These are phyloP conservation scores for Salvator merianae DNA, from an alignment of 2,113 vertebrate species.

Conservation along the genomic window DNA sequence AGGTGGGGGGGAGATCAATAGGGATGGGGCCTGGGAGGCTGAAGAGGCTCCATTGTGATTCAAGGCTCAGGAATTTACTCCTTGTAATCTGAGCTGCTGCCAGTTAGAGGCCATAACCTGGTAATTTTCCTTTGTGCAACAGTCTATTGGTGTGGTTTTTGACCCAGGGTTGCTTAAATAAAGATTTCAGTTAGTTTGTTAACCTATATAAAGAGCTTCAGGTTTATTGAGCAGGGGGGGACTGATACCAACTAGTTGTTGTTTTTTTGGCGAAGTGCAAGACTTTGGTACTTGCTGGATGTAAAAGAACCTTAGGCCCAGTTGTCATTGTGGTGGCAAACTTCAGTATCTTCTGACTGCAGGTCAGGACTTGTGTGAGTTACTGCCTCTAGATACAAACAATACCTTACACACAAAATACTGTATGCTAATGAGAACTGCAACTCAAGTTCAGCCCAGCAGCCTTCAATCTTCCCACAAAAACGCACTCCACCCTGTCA, in stretches of 20 bases:
- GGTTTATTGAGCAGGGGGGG: background rate
- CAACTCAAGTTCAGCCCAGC: background rate
- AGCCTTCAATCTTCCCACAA: constrained; percentile 8
- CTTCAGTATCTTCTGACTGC: background rate
- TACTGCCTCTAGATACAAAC: background rate
- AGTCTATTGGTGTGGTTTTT: background rate
- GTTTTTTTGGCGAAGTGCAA: background rate
- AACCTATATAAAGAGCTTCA: background rate
- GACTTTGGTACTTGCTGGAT: background rate
- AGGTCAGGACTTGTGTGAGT: background rate
- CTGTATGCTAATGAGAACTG: background rate
- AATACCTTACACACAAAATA: background rate
- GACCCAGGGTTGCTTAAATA: background rate
- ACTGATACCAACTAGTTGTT: background rate
- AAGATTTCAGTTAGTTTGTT: background rate
- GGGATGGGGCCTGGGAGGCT: constrained; percentile 11
- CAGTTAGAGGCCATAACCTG: constrained; percentile 13
- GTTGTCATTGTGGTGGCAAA: background rate
- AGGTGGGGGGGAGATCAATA: constrained; percentile 3
- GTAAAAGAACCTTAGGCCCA: background rate
- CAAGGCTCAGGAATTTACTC: constrained; percentile 33
- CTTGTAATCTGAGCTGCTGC: constrained; percentile 30
- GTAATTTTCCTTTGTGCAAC: constrained; percentile 27
- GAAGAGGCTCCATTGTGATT: constrained; percentile 21
- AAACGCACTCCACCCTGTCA: background rate